A percentile compares a stretch with the other conserved stretches of the same genome.
Evolutionary conservation across 1,140 invertebrate genomes (phyloP).

Genomic region (Phymastichus coffea): DNA sequence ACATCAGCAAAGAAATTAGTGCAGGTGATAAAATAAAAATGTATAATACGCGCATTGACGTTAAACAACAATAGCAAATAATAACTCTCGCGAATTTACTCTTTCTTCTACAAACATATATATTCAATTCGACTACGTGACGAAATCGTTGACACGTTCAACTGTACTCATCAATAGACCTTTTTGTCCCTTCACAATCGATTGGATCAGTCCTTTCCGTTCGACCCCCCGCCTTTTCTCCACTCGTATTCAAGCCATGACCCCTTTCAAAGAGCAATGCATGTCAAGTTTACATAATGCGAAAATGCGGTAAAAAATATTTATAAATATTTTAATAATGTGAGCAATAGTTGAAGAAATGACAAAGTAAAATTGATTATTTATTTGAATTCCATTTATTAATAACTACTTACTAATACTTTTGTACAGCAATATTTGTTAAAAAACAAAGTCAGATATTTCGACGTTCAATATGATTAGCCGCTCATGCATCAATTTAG

Average conservation of each 20-base stretch:
- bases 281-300: constrained; percentile 5
- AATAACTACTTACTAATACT: neutral
- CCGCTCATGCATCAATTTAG: no score
- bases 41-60: no score
- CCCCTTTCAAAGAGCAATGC: constrained; percentile 1
- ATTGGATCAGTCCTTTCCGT: constrained; percentile 19
- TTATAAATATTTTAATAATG: neutral
- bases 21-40: no score
- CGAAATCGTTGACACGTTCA: constrained; percentile 9
- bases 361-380: neutral
- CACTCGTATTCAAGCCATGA: constrained; percentile 3
- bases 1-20: no score
- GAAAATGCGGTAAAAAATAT: neutral
- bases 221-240: neutral
- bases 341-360: neutral
- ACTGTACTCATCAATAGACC: constrained; percentile 9
- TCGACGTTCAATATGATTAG: no score
- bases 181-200: constrained; percentile 21
- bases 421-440: neutral
- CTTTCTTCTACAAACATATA: constrained; percentile 1
- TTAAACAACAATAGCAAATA: neutral
- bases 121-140: neutral
- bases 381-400: neutral
- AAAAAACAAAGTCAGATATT: neutral
- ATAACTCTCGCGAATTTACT: neutral